Base-by-base conservation (phyloP, 2,113 vertebrate genomes). In the Copsychus sechellarum region DNA sequence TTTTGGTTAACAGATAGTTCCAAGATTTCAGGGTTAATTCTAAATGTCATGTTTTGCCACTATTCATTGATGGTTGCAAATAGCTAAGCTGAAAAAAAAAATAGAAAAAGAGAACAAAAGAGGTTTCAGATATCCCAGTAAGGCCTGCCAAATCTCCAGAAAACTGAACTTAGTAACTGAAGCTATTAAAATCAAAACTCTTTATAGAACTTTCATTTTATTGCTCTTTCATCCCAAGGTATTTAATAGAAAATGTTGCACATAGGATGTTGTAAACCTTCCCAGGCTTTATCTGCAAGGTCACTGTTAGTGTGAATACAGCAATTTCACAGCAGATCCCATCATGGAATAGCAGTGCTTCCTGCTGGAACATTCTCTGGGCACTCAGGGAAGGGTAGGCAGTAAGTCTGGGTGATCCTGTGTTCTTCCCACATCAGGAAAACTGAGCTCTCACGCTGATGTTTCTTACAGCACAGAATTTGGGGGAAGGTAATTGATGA, bases 141-240 rank as follows among this genome's bases (percentile, higher is more conserved):
- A 93, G 92, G 45, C 24, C 86, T 90, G 85, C 89, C 88, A 95
- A 92, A 73, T 79, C 86, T 77, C 81, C 45, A 80, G 33, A 95
- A 96, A 92, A 72, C 60, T 72, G 50, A 94, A 74, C 83, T 71
- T 90, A 67, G 77, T 71, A 80, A 92, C 91, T 86, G 66, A 92
- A 95, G 65, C 85, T 93, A 85, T 96, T 96, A 82, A 95, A 96
- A 93, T 92, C 51, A 28, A 92, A 93, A 95, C 88, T 40, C 90
- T 96, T 93, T 88, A 86, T 61, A 86, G 95, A 96, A 88, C 95
- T 95, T 90, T 43, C 66, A 13, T 79, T 96, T 94, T 92, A 73
- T 93, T 94, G 40, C 28, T 3, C 47, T 79, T 93, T 70, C 54
- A 73, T 73, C 71, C 48, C 47, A 4, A 77, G 65, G 73, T 85